Evolutionary conservation across 2,113 vertebrate species (phyloP), one percentile per base, ranked within the genome.

Genomic region (Centropus bengalensis): DNA sequence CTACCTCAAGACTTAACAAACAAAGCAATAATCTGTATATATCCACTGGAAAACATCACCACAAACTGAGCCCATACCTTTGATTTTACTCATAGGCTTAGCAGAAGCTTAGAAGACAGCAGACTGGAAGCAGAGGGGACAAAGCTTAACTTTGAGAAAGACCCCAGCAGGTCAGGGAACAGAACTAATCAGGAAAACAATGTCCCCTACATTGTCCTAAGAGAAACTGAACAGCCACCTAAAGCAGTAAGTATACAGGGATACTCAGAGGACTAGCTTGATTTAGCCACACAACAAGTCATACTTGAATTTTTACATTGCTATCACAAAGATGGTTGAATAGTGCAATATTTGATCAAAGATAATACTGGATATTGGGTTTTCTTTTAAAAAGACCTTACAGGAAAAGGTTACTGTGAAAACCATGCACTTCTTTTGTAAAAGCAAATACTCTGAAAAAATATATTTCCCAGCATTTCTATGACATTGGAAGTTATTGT

Each of bases 391-490:
- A 70, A 21, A 47, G 2, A 5, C 32, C 62, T 96, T 66, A 21
- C 32, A 59, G 44, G 44, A 81, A 14, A 82, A 8, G 3, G 19
- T 54, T 80, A 14, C 28, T n/a, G 14, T 67, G 67, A 82, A 89
- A 95, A 51, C 42, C 12, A 54, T 82, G 44, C 8, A 24, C 11
- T 70, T 23, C 49, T 73, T 77, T 38, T 82, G 82, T 63, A 96
- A 93, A 62, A 94, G 42, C n/a, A 91, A 82, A 92, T 52, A 75
- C 17, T 56, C 63, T 87, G 64, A 85, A 96, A 91, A 95, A 38
- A 70, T 60, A 24, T 36, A 62, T 84, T 95, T 75, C 22, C 28
- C 40, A 66, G 3, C 3, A 89, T 63, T 90, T 93, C 26, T 47
- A 38, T 84, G 68, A 71, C 58, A 84, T 21, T 79, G 69, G 30